Percentiles rank a stretch among this genome's conserved stretches.
phyloP scores from a whole-genome alignment of 2,797 vertebrate species.

The Bryconaethiops microstoma region DNA sequence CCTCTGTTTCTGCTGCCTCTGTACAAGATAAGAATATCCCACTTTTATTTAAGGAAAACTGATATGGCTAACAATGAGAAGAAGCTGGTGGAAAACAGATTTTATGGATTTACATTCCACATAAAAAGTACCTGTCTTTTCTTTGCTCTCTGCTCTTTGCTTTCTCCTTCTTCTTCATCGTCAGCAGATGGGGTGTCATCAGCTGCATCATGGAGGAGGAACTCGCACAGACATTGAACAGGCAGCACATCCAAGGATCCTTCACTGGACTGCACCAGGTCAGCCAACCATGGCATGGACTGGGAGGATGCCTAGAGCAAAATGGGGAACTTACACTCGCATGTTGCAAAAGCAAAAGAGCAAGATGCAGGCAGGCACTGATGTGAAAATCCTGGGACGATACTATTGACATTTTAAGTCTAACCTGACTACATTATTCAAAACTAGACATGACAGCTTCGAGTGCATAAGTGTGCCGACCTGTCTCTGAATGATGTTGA shows the following conservation, averaged over 20 bases:
- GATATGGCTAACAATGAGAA: no score
- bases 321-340: not conserved
- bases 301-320: conserved; percentile 90
- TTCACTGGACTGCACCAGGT: conserved; percentile 96
- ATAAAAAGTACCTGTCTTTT: conserved; percentile 83
- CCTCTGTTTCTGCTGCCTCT: conserved; percentile 96
- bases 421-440: not conserved
- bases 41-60: not conserved
- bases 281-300: conserved; percentile 98
- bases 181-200: conserved; percentile 84
- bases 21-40: conserved; percentile 18
- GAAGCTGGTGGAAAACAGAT: no score
- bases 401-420: not conserved
- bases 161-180: conserved; percentile 94
- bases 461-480: conserved; percentile 59
- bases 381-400: not conserved
- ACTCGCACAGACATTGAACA: conserved; percentile 97
- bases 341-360: not conserved
- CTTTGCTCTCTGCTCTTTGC: conserved; percentile 93
- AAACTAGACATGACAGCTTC: not conserved
- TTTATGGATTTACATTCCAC: not conserved
- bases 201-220: conserved; percentile 94
- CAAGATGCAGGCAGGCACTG: not conserved
- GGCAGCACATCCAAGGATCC: conserved; percentile 97
- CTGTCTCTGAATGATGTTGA: conserved; percentile 99